Evolutionary conservation across 37 sponge, comb jelly and placozoan genomes (phyloP).

Genomic region (Hormiphora californensis): DNA sequence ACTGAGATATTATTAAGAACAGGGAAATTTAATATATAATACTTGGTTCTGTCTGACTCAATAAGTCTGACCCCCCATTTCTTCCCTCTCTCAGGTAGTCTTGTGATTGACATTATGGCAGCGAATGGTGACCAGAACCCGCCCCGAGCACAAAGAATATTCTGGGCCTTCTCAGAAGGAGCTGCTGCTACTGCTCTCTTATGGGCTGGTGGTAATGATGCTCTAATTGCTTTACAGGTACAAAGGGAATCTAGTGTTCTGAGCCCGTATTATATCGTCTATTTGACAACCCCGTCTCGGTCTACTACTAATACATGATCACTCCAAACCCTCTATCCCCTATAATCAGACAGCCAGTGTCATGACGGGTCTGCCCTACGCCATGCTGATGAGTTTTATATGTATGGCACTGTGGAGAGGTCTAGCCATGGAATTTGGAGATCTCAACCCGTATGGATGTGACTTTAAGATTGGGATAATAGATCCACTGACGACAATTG

Average conservation of each 20-base stretch:
- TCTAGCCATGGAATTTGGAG: conserved; percentile 40
- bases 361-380: conserved; percentile 24
- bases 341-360: conserved; percentile 41
- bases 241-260: too few relatives aligned
- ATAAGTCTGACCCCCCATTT: too few relatives aligned
- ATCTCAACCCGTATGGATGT: conserved; percentile 43
- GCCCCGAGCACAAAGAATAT: conserved; percentile 24
- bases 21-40: too few relatives aligned
- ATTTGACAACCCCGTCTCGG: too few relatives aligned
- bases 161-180: conserved; percentile 28
- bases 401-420: background rate
- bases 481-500: background rate
- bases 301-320: too few relatives aligned
- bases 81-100: conserved; percentile 10
- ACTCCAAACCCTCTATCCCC: too few relatives aligned
- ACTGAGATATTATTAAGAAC: too few relatives aligned
- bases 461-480: background rate
- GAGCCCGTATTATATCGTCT: too few relatives aligned
- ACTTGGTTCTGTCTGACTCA: too few relatives aligned
- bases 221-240: conserved; percentile 41
- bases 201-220: conserved; percentile 15
- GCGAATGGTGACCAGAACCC: conserved; percentile 51
- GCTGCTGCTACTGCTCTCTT: conserved; percentile 24
- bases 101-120: conserved; percentile 50
- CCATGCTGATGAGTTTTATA: background rate